Evolutionary conservation across 2,888 invertebrate species (phyloP).

Genomic region (Kryphioiulus occultus): DNA sequence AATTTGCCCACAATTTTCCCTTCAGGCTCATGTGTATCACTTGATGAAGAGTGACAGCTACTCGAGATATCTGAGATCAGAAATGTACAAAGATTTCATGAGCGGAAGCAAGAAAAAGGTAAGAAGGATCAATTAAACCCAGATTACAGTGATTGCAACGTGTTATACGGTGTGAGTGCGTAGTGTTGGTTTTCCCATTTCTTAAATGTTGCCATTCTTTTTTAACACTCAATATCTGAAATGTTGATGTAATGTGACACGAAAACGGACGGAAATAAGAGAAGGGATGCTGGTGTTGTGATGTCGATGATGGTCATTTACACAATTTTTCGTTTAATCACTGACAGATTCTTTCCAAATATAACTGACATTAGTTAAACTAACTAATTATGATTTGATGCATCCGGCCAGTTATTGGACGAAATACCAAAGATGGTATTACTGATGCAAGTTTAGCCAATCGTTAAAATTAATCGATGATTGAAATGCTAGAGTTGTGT

Average conservation of each 20-base stretch:
- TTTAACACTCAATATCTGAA: background rate
- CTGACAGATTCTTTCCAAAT: too few species aligned
- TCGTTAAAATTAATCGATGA: too few species aligned
- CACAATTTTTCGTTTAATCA: too few species aligned
- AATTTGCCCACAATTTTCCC: background rate
- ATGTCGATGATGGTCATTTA: too few species aligned
- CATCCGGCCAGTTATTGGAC: too few species aligned
- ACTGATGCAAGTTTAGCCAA: too few species aligned
- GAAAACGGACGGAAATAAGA: background rate
- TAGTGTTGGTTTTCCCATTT: background rate
- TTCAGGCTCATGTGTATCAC: slow-evolving; percentile 95
- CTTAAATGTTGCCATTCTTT: slow-evolving; percentile 1
- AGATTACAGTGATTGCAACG: background rate
- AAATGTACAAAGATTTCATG: slow-evolving; percentile 97
- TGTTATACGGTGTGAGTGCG: background rate
- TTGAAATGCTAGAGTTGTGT: too few species aligned
- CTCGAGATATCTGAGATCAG: slow-evolving; percentile 94
- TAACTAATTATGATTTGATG: too few species aligned
- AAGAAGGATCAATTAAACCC: slow-evolving; percentile 57
- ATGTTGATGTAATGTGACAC: slow-evolving; percentile 22
- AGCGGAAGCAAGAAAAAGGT: slow-evolving; percentile 98
- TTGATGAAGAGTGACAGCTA: slow-evolving; percentile 99
- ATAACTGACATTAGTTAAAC: too few species aligned
- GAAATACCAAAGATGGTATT: too few species aligned
- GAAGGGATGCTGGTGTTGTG: background rate